These are phyloP conservation scores for Coregonus ussuriensis DNA, from an alignment of 2,797 vertebrate genomes.

Conservation along the genomic window DNA sequence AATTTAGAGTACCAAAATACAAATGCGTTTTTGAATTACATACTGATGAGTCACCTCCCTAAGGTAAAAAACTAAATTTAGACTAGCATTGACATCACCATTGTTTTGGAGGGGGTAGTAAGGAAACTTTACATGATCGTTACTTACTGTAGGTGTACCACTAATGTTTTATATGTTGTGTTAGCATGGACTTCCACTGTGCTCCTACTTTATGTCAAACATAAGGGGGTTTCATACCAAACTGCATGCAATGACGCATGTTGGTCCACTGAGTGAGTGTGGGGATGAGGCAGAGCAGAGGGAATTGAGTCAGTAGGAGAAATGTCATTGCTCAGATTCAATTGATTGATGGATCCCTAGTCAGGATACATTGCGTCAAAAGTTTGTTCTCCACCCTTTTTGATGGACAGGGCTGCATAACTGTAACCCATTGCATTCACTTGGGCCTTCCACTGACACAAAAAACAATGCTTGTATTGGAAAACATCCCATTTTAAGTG, in stretches of 20 bases:
- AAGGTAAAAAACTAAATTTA: neutral
- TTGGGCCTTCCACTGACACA: neutral
- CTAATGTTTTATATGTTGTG: neutral
- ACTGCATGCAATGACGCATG: neutral
- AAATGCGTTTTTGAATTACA: neutral
- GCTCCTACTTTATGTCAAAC: too few relatives aligned
- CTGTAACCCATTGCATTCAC: neutral
- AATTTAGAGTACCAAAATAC: neutral
- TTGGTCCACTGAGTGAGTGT: neutral
- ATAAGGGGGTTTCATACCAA: neutral
- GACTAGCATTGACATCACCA: neutral
- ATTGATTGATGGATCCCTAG: neutral
- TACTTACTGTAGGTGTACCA: neutral
- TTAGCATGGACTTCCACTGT: neutral
- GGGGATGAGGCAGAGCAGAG: neutral
- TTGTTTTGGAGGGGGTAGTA: constrained; percentile 3
- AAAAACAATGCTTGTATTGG: neutral
- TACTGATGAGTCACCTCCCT: neutral
- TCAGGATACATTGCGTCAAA: neutral
- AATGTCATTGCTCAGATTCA: neutral
- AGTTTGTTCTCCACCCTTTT: neutral
- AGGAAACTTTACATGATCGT: neutral
- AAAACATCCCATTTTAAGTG: neutral
- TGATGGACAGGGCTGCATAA: neutral
- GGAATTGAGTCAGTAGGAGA: neutral